Base-by-base conservation (phyloP, 2,113 vertebrate genomes). In the Ictalurus furcatus region DNA sequence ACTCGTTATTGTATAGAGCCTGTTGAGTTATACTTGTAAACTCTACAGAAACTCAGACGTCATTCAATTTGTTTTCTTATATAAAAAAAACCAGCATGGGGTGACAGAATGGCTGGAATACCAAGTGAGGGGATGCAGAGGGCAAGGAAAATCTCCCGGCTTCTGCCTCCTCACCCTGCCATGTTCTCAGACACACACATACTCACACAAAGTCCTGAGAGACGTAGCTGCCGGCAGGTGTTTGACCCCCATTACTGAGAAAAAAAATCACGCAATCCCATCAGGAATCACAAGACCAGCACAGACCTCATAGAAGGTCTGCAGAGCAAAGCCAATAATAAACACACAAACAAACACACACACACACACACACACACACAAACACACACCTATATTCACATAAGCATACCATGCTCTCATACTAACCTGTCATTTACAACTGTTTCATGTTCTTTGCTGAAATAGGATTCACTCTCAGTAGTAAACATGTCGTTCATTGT, bases 81-180 rank as follows among this genome's bases (percentile, higher is more conserved):
- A 12, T n/a, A 61, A 54, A 78, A n/a, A 85, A 69, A 48, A n/a
- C n/a, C 69, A 87, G 44, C 73, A 61, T 52, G 82, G 82, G 28
- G 30, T 19, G 71, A 71, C 59, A 76, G 58, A 23, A 65, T 88
- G 86, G 48, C 12, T 61, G 78, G 92, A 91, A 92, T 91, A 85
- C 80, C 28, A 80, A 92, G 69, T 1, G 2, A 76, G 37, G 25
- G 81, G 74, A 90, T 87, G 84, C 84, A 80, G 37, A 61, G 84
- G 76, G 81, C 37, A 54, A 84, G 83, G 85, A 85, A 88, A 65
- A 65, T 59, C 56, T 78, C 28, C 58, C 16, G 28, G 16, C 73
- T 76, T 80, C 63, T 54, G 21, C 71, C 71, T 67, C 30, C 28
- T 81, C 67, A 30, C n/a, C 2, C 79, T 48, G 74, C 23, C 52